Evolutionary conservation across 2,797 vertebrate genomes (phyloP), one percentile per base, ranked within the genome.

Genomic region (Sebastiscus tertius): DNA sequence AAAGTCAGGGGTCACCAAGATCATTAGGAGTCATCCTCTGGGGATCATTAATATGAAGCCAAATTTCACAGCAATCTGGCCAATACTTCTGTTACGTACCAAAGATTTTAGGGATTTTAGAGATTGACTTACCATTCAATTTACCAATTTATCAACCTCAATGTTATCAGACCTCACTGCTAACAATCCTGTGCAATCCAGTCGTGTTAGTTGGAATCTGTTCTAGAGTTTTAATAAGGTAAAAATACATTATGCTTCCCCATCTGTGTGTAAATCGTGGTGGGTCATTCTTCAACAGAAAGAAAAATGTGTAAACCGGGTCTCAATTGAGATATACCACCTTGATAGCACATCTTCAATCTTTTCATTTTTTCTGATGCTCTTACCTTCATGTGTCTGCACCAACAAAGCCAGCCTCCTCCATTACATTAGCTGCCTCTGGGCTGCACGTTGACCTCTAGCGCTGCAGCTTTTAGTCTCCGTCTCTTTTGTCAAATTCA

Each of bases 401-500:
- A 14, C 5, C 27, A 49, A 80, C 61, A 61, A 72, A 79, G 55
- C 16, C 70, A 11, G 20, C 61, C 26, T 77, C 63, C 18, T 64
- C 55, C 24, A 34, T 67, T 27, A 62, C 60, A 72, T 63, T 26
- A 65, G 54, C 73, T 13, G 60, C 65, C 29, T 42, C n/a, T 49
- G 66, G 31, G 33, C 31, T 8, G n/a, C 52, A 36, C 6, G 8
- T 1, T 75, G 72, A 75, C 63, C 59, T 63, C 16, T 18, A 18
- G 34, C 4, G 1, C 18, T 5, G 56, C 29, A 77, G 80, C 65
- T 77, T 82, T 77, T 61, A 69, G 33, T 59, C 60, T 56, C 39
- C 1, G 14, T 61, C 67, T 79, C 55, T 24, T 75, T 74, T 78
- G 62, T 66, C 55, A 27, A 24, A 82, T 77, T 61, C 20, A 52